Evolutionary conservation across 2,113 vertebrate species (phyloP).

Genomic region (Grammomys dolichurus): DNA sequence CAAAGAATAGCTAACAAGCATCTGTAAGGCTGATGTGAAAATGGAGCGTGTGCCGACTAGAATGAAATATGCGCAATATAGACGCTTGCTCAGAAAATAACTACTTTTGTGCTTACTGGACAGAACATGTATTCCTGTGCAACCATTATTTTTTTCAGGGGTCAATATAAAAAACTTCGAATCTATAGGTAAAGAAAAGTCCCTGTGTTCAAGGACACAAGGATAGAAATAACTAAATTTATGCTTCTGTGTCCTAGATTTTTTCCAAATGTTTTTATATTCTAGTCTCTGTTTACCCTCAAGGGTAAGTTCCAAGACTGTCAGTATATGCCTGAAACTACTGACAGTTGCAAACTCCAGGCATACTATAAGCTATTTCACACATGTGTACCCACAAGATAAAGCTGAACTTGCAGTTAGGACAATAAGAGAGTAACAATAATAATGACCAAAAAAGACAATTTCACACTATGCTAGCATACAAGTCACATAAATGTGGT

Average conservation of each 20-base stretch:
- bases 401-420: not conserved
- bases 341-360: not conserved
- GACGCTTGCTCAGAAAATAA: slow-evolving; percentile 46
- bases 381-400: not conserved
- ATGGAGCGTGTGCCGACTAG: not conserved
- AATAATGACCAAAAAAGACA: not conserved
- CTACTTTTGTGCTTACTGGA: slow-evolving; percentile 40
- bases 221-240: not conserved
- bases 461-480: not conserved
- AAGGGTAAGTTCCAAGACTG: not conserved
- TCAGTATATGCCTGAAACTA: not conserved
- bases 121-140: not conserved
- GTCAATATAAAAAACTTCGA: not conserved
- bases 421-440: not conserved
- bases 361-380: not conserved
- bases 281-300: not conserved
- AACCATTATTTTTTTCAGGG: slow-evolving; percentile 9
- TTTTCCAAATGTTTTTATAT: not conserved
- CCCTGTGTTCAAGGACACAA: not conserved
- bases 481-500: not conserved
- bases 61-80: slow-evolving; percentile 25
- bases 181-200: not conserved
- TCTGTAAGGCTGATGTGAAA: slow-evolving; percentile 52
- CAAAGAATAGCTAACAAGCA: slow-evolving; percentile 70
- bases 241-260: not conserved